Conservation (phyloP, 2,113 vertebrate species). For the Bombycilla garrulus region DNA sequence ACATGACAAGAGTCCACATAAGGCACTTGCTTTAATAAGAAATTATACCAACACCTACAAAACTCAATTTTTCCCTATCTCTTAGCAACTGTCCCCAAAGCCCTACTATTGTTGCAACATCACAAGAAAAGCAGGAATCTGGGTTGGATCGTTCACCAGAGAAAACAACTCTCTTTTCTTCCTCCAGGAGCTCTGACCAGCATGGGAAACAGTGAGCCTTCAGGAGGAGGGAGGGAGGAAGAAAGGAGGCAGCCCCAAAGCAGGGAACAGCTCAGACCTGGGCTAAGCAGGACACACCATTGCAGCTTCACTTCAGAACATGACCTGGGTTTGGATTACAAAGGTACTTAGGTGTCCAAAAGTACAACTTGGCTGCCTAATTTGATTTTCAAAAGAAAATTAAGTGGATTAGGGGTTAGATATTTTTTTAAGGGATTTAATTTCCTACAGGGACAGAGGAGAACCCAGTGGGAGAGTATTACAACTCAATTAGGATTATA, state of each 20-base stretch:
- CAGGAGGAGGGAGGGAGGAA: background rate
- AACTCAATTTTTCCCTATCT: background rate
- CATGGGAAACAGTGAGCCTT: background rate
- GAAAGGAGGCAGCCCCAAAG: background rate
- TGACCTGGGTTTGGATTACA: background rate
- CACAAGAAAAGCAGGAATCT: background rate
- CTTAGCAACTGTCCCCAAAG: background rate
- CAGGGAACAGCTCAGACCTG: background rate
- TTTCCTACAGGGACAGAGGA: background rate
- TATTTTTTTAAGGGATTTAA: conserved; percentile 39
- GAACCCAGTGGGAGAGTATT: conserved; percentile 7
- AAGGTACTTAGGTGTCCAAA: background rate
- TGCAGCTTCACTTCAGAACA: background rate
- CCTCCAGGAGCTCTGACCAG: background rate
- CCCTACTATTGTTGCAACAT: fast-evolving
- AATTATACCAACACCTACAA: background rate
- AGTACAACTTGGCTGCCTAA: background rate
- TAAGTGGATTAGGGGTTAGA: conserved; percentile 44
- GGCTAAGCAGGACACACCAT: background rate
- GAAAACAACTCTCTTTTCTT: background rate
- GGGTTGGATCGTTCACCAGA: background rate
- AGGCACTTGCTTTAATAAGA: background rate
- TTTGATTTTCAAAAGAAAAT: conserved; percentile 39
- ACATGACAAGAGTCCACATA: background rate
- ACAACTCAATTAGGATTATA: conserved; percentile 49